These are phyloP conservation scores for Nesospiza acunhae DNA, from an alignment of 2,113 vertebrate genomes.

Conservation along the genomic window DNA sequence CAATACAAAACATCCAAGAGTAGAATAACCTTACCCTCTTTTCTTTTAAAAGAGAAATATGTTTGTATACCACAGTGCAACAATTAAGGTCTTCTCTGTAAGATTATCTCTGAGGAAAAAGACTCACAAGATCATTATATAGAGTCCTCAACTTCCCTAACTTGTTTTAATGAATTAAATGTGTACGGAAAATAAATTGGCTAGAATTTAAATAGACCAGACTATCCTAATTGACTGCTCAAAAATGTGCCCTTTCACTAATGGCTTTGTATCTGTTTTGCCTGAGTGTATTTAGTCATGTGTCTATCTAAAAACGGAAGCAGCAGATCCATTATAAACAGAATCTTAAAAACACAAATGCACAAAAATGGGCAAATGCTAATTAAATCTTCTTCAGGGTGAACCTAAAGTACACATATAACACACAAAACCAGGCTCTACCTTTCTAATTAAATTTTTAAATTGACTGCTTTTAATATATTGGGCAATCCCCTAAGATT, in stretches of 20 bases:
- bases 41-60: not conserved
- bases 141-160: not conserved
- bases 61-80: not conserved
- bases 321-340: not conserved
- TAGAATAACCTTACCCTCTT: not conserved
- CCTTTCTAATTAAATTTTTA: constrained; percentile 22
- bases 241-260: constrained; percentile 23
- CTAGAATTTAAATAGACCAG: constrained; percentile 17
- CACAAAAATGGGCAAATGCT: not conserved
- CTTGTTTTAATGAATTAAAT: constrained; percentile 1
- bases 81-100: not conserved
- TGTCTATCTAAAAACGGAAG: not conserved
- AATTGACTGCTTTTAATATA: constrained; percentile 11
- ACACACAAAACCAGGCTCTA: not conserved
- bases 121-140: not conserved
- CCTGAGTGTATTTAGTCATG: not conserved
- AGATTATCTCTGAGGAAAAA: not conserved
- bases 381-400: not conserved
- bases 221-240: not conserved
- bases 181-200: not conserved
- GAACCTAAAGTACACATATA: not conserved
- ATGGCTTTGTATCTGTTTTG: constrained; percentile 16
- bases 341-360: not conserved
- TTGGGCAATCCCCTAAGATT: constrained; percentile 10
- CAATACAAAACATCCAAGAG: not conserved